These are phyloP conservation scores for Percopsis omiscomaycus DNA, from an alignment of 2,797 vertebrate species.

Conservation along the genomic window DNA sequence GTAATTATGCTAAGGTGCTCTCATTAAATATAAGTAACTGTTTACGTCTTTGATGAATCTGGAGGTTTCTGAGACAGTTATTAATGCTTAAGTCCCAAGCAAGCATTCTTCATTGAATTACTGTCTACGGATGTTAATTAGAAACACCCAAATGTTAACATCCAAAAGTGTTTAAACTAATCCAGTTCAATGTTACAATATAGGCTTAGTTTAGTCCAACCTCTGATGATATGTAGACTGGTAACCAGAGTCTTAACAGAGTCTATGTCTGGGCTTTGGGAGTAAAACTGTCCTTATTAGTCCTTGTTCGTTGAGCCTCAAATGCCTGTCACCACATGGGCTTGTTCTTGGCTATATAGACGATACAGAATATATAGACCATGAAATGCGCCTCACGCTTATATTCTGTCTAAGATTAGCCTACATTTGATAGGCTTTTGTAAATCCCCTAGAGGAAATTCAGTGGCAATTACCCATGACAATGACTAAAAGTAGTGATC, in stretches of 20 bases:
- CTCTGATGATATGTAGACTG: not conserved
- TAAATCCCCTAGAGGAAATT: too few species aligned
- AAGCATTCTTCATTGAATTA: conserved; percentile 1
- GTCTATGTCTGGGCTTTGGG: not conserved
- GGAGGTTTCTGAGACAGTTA: conserved; percentile 20
- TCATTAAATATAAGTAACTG: conserved; percentile 41
- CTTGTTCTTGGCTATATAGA: conserved; percentile 3
- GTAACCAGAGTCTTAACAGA: too few species aligned
- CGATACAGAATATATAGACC: conserved; percentile 30
- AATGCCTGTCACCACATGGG: not conserved
- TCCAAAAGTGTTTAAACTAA: not conserved
- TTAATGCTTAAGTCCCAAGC: conserved; percentile 17
- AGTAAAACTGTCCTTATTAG: too few species aligned
- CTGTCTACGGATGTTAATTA: not conserved
- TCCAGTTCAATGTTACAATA: not conserved
- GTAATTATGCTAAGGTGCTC: conserved; percentile 57
- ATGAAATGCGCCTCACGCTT: conserved; percentile 17
- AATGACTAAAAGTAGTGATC: conserved; percentile 31
- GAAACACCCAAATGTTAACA: not conserved
- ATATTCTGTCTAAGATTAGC: not conserved
- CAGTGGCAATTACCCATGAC: not conserved
- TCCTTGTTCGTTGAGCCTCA: not conserved
- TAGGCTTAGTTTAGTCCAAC: not conserved
- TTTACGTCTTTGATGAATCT: conserved; percentile 38
- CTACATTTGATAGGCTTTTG: too few species aligned